Conservation (phyloP, 2,797 vertebrate species). For the Eospalax fontanierii region DNA sequence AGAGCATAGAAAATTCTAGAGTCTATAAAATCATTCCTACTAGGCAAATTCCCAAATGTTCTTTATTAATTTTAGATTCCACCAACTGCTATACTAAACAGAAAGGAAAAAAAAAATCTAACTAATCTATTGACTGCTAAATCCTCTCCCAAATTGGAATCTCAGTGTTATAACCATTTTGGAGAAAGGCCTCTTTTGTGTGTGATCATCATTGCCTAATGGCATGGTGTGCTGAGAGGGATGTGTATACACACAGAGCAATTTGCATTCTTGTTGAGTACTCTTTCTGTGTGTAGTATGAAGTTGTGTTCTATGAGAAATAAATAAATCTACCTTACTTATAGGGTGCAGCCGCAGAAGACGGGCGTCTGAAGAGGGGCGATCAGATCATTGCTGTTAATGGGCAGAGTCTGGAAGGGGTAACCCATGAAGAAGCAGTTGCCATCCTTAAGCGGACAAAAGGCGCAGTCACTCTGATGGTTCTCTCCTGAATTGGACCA, state of each 20-base stretch:
- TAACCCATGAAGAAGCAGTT: conserved; percentile 98
- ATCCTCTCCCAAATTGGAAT: conserved; percentile 58
- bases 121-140: conserved; percentile 58
- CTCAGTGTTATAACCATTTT: conserved; percentile 44
- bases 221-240: neutral
- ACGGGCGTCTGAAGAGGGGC: conserved; percentile 96
- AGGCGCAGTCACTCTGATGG: conserved; percentile 96
- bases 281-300: conserved; percentile 1
- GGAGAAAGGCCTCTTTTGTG: conserved; percentile 58
- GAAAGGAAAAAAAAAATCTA: conserved; percentile 47
- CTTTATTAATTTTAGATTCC: conserved; percentile 77
- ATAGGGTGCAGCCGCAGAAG: conserved; percentile 98
- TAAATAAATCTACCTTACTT: conserved; percentile 81
- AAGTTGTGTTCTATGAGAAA: conserved; percentile 34
- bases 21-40: conserved; percentile 61
- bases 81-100: conserved; percentile 67
- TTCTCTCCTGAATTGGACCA: conserved; percentile 92
- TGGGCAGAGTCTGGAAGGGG: conserved; percentile 96
- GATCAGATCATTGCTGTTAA: conserved; percentile 99
- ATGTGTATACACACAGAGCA: neutral
- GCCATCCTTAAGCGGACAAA: conserved; percentile 98
- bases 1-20: conserved; percentile 4
- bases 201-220: conserved; percentile 27
- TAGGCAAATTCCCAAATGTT: conserved; percentile 68
- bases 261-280: conserved; percentile 25